phyloP scores from a whole-genome alignment of 1,140 invertebrate species.

The Xylocopa sonorina region DNA sequence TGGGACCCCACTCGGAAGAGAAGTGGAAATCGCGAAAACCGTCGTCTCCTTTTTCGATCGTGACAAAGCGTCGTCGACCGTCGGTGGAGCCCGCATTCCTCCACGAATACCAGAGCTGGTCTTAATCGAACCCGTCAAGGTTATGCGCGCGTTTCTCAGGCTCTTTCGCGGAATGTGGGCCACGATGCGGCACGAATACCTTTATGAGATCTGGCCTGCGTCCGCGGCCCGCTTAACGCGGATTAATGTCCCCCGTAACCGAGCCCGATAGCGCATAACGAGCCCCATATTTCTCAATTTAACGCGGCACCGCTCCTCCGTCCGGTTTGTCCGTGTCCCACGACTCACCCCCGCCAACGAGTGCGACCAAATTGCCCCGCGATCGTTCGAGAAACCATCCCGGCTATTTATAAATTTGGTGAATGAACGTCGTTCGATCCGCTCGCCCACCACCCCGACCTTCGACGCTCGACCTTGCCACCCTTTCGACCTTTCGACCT shows the following conservation, averaged over 20 bases:
- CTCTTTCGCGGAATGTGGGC: constrained; percentile 38
- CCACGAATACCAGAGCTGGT: background rate
- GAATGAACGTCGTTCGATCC: constrained; percentile 2
- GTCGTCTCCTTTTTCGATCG: background rate
- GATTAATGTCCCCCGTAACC: constrained; percentile 23
- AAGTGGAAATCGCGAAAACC: background rate
- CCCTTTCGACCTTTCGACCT: constrained; percentile 53
- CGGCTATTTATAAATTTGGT: constrained; percentile 23
- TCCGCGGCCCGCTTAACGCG: background rate
- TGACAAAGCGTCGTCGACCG: background rate
- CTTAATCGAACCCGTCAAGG: constrained; percentile 11
- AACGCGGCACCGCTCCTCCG: background rate
- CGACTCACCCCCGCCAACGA: background rate
- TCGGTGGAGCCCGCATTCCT: background rate
- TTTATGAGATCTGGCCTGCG: constrained; percentile 16
- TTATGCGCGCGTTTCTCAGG: constrained; percentile 4
- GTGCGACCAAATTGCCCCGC: no score
- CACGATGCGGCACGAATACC: constrained; percentile 30
- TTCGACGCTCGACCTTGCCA: constrained; percentile 37
- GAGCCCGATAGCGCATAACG: constrained; percentile 27
- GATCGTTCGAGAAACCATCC: no score
- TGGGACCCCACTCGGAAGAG: background rate
- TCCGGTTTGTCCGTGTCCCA: constrained; percentile 1
- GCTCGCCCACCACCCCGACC: constrained; percentile 8
- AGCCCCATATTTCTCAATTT: constrained; percentile 36